Percentiles rank a stretch among this genome's conserved stretches.
These are phyloP conservation scores for Elegia similella DNA, from an alignment of 2,888 invertebrate genomes.

Conservation along the genomic window DNA sequence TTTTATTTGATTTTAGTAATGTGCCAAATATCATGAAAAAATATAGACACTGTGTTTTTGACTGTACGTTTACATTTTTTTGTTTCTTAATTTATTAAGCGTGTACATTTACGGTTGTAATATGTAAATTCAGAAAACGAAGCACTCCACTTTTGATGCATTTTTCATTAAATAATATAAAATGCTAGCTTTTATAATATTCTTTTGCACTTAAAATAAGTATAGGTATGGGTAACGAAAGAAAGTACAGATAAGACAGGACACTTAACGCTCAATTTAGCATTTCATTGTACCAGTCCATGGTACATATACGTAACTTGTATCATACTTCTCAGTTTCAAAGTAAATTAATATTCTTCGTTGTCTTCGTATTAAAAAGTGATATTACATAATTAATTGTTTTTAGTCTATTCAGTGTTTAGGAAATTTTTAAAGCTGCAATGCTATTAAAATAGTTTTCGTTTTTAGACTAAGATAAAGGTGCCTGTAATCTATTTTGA, in stretches of 20 bases:
- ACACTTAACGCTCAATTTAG: conserved; percentile 7
- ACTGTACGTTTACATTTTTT: not conserved
- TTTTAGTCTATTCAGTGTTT: not conserved
- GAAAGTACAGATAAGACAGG: conserved; percentile 11
- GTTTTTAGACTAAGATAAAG: conserved; percentile 65
- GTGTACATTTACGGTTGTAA: no score
- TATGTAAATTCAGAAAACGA: not conserved
- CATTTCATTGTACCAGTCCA: conserved; percentile 17
- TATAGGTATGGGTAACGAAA: conserved; percentile 17
- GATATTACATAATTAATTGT: conserved; percentile 27
- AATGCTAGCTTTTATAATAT: conserved; percentile 9
- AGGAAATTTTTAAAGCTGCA: not conserved
- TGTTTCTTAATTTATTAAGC: no score
- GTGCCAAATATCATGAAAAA: conserved; percentile 40
- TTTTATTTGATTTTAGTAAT: conserved; percentile 32
- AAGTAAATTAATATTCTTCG: not conserved
- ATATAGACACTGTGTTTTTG: not conserved
- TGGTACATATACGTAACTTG: not conserved
- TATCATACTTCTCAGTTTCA: not conserved
- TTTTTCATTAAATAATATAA: conserved; percentile 2
- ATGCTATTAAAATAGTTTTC: conserved; percentile 2
- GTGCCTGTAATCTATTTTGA: conserved; percentile 61
- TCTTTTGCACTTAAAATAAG: conserved; percentile 11
- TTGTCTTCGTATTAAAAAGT: conserved; percentile 37
- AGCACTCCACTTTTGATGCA: conserved; percentile 16